phyloP scores from a whole-genome alignment of 1,140 invertebrate species.

The Chlorops oryzae region DNA sequence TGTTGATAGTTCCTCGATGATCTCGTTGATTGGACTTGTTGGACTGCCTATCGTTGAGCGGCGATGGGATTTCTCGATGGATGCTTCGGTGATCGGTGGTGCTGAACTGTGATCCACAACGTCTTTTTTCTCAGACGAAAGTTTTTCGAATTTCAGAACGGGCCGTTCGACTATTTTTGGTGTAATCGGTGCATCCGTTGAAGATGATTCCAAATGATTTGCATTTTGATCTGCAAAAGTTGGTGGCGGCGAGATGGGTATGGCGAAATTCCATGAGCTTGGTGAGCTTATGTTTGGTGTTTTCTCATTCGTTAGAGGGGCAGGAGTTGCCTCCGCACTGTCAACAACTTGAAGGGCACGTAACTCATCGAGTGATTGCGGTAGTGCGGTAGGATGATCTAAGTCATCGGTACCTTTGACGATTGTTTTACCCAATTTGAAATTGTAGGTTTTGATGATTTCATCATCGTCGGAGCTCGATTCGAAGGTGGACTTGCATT shows the following conservation, averaged over 20 bases:
- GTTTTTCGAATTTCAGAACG: slow-evolving; percentile 15
- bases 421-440: slow-evolving; percentile 41
- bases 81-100: background rate
- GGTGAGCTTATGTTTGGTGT: slow-evolving; percentile 25
- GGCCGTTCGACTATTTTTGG: slow-evolving; percentile 18
- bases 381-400: too few relatives aligned
- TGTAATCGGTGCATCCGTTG: slow-evolving; percentile 17
- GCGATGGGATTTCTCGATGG: background rate
- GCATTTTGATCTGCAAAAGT: slow-evolving; percentile 32
- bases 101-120: slow-evolving; percentile 8
- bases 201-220: background rate
- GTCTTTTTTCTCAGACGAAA: slow-evolving; percentile 9
- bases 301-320: slow-evolving; percentile 1
- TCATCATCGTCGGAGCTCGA: slow-evolving; percentile 46
- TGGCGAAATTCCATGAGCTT: slow-evolving; percentile 39
- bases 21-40: slow-evolving; percentile 27
- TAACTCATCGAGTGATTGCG: too few relatives aligned
- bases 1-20: slow-evolving; percentile 35
- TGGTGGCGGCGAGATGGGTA: slow-evolving; percentile 38
- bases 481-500: slow-evolving; percentile 22
- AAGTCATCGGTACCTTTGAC: slow-evolving; percentile 18
- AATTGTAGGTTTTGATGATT: slow-evolving; percentile 44
- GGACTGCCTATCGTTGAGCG: background rate
- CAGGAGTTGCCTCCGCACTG: slow-evolving; percentile 10
- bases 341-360: too few relatives aligned